Conservation (phyloP, 2,888 invertebrate genomes). For the Syrphus vitripennis region DNA sequence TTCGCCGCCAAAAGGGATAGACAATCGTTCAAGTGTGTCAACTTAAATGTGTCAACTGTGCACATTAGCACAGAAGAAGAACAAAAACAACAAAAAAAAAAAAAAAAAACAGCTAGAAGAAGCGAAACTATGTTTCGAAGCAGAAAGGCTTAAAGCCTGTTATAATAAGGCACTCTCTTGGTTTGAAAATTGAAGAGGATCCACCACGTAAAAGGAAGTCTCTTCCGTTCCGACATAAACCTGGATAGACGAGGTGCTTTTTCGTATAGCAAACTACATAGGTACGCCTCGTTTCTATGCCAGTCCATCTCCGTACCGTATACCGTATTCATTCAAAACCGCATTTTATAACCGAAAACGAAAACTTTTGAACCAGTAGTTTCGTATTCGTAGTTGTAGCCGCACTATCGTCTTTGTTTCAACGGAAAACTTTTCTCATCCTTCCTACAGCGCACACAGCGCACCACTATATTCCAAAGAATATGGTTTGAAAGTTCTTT, state of each 20-base stretch:
- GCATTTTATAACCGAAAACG: conserved; percentile 68
- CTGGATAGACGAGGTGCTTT: conserved; percentile 6
- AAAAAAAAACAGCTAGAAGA: not conserved
- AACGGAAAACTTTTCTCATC: conserved; percentile 48
- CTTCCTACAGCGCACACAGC: conserved; percentile 49
- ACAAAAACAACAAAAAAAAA: not conserved
- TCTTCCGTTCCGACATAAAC: conserved; percentile 31
- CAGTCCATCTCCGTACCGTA: too few species aligned
- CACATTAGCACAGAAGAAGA: conserved; percentile 18
- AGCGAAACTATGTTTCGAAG: not conserved
- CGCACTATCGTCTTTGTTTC: conserved; percentile 40
- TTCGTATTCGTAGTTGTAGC: not conserved
- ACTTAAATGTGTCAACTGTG: conserved; percentile 70
- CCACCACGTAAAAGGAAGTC: conserved; percentile 51
- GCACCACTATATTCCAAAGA: conserved; percentile 36
- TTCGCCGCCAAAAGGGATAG: conserved; percentile 54
- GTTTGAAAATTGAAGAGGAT: conserved; percentile 49
- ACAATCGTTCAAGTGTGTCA: conserved; percentile 70
- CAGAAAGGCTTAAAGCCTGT: conserved; percentile 52
- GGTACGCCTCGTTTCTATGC: not conserved
- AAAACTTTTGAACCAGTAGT: conserved; percentile 64
- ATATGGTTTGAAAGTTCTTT: conserved; percentile 63
- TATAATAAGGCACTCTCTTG: conserved; percentile 46
- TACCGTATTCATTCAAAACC: conserved; percentile 48
- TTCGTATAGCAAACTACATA: not conserved